Evolutionary conservation across 53 echinoderm and acorn worm genomes (phyloP).

Genomic region (Zoroaster sp.): DNA sequence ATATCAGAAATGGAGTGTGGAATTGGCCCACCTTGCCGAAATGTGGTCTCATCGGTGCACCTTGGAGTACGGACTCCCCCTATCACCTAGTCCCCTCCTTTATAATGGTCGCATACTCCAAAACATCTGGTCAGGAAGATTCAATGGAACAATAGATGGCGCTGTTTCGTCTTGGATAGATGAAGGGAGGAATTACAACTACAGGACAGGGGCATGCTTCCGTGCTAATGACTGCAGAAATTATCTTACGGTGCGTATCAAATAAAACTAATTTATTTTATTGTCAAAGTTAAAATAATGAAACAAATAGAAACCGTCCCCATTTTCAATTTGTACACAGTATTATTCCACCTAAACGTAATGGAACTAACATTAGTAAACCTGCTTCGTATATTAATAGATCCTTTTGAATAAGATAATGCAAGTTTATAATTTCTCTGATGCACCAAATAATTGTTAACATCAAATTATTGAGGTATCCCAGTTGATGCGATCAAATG

Average conservation of each 20-base stretch:
- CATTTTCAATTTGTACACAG: no score
- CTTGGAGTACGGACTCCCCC: slow-evolving; percentile 16
- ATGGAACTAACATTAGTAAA: no score
- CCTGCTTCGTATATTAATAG: no score
- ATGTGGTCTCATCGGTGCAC: slow-evolving; percentile 19
- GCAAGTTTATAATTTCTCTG: no score
- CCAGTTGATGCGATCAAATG: background rate
- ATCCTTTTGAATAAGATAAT: no score
- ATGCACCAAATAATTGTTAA: no score
- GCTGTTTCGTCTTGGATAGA: background rate
- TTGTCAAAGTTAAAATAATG: background rate
- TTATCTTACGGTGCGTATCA: background rate
- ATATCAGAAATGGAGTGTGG: background rate
- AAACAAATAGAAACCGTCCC: no score
- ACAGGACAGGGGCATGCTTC: slow-evolving; percentile 14
- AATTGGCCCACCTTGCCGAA: slow-evolving; percentile 2
- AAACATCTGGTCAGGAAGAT: slow-evolving; percentile 4
- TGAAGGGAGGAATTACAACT: slow-evolving; percentile 3
- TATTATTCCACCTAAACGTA: no score
- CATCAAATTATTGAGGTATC: no score
- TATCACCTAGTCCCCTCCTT: background rate
- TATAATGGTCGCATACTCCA: background rate
- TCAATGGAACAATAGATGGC: background rate
- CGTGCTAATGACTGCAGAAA: slow-evolving; percentile 14
- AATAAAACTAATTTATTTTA: background rate